These are phyloP conservation scores for Drosophila longiperda DNA, from an alignment of 2,888 invertebrate species.

Conservation along the genomic window DNA sequence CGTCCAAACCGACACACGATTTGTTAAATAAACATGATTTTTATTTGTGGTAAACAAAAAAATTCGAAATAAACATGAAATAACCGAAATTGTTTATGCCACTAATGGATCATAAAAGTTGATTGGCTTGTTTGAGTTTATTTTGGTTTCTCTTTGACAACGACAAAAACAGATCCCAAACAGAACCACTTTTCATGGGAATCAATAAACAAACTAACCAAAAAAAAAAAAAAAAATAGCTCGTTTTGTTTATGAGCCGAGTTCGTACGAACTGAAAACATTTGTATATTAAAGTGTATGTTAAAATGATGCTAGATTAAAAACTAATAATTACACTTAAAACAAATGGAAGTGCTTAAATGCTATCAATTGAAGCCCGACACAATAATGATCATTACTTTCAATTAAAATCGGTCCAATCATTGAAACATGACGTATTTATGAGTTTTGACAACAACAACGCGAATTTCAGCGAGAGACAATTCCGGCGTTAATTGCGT, in stretches of 20 bases:
- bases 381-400: conserved; percentile 68
- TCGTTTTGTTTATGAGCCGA: background rate
- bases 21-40: conserved; percentile 17
- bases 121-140: conserved; percentile 34
- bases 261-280: background rate
- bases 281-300: background rate
- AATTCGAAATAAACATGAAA: conserved; percentile 17
- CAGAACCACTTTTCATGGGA: conserved; percentile 7
- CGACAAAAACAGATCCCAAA: background rate
- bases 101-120: conserved; percentile 52
- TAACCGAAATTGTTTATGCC: conserved; percentile 41
- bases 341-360: background rate
- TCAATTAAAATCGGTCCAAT: conserved; percentile 68
- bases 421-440: conserved; percentile 82
- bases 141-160: conserved; percentile 12
- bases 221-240: background rate
- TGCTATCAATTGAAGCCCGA: conserved; percentile 10
- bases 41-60: conserved; percentile 31
- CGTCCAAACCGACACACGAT: background rate
- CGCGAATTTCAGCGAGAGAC: conserved; percentile 7
- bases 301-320: background rate
- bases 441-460: conserved; percentile 72
- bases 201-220: conserved; percentile 17
- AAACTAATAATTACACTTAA: conserved; percentile 28
- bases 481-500: conserved; percentile 45